Conservation (phyloP, 2,113 vertebrate species). For the Sardina pilchardus region DNA sequence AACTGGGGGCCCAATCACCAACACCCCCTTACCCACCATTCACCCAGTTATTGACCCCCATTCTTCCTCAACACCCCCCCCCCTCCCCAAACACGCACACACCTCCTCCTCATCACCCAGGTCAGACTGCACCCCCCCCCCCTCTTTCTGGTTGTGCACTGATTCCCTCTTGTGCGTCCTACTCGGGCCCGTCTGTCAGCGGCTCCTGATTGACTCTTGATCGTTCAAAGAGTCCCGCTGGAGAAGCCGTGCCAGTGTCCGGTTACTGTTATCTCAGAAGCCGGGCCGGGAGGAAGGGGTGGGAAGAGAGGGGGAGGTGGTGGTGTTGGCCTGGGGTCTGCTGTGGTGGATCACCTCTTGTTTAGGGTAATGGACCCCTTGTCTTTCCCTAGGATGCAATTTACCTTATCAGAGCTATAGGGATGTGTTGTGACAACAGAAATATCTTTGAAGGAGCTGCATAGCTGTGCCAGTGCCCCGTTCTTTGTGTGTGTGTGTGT, state of each 20-base stretch:
- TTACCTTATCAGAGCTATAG: slow-evolving; percentile 63
- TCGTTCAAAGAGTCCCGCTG: slow-evolving; percentile 68
- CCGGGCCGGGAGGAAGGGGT: neutral
- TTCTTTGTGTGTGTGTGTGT: slow-evolving; percentile 38
- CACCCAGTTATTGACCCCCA: neutral
- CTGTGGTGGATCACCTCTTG: slow-evolving; percentile 66
- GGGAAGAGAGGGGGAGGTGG: neutral
- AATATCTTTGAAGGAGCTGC: slow-evolving; percentile 55
- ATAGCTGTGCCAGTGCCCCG: slow-evolving; percentile 33
- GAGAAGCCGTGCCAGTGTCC: slow-evolving; percentile 65
- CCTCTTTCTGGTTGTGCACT: slow-evolving; percentile 51
- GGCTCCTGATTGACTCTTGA: slow-evolving; percentile 72
- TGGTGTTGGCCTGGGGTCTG: slow-evolving; percentile 49
- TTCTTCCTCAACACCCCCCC: slow-evolving; percentile 35
- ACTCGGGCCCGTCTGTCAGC: slow-evolving; percentile 73
- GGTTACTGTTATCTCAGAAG: slow-evolving; percentile 75
- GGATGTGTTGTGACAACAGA: slow-evolving; percentile 69
- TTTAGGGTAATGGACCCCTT: slow-evolving; percentile 54
- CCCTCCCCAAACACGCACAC: too few relatives aligned
- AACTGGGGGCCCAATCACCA: neutral
- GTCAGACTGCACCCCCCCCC: slow-evolving; percentile 39
- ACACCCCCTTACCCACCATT: neutral
- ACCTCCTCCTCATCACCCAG: neutral
- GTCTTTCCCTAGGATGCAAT: slow-evolving; percentile 65
- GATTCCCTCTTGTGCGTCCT: slow-evolving; percentile 67